These are phyloP conservation scores for Leptinotarsa lineolata DNA, from an alignment of 1,140 invertebrate species.

Conservation along the genomic window DNA sequence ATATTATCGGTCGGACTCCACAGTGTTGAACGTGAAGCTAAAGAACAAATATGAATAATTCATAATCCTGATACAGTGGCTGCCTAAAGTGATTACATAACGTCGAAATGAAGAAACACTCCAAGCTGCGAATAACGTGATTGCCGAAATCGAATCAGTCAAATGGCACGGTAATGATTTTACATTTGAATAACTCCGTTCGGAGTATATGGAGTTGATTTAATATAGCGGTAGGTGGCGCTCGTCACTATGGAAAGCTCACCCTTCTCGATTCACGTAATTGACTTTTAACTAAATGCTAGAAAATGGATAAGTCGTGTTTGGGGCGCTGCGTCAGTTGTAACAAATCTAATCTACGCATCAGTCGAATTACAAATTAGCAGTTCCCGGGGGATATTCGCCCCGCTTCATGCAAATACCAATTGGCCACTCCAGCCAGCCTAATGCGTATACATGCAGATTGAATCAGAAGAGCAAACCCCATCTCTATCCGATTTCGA, in stretches of 20 bases:
- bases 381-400: conserved; percentile 42
- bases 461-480: conserved; percentile 33
- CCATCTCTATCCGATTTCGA: conserved; percentile 47
- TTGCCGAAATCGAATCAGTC: conserved; percentile 33
- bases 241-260: conserved; percentile 19
- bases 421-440: conserved; percentile 48
- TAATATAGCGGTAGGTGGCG: conserved; percentile 34
- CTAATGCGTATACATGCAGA: conserved; percentile 47
- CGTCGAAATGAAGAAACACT: conserved; percentile 12
- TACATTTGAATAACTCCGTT: conserved; percentile 44
- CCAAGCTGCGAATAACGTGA: conserved; percentile 11
- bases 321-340: conserved; percentile 35
- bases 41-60: no score
- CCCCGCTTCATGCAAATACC: conserved; percentile 48
- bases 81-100: conserved; percentile 19
- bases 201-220: conserved; percentile 38
- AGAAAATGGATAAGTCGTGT: conserved; percentile 55
- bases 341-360: conserved; percentile 53
- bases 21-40: no score
- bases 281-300: conserved; percentile 55
- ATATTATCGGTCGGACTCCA: no score
- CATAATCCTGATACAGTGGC: no score
- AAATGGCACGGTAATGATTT: conserved; percentile 41
- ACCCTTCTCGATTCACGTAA: conserved; percentile 47
- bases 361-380: conserved; percentile 54